Evolutionary conservation across 2,888 invertebrate genomes (phyloP).

Genomic region (Laspeyria flexula): DNA sequence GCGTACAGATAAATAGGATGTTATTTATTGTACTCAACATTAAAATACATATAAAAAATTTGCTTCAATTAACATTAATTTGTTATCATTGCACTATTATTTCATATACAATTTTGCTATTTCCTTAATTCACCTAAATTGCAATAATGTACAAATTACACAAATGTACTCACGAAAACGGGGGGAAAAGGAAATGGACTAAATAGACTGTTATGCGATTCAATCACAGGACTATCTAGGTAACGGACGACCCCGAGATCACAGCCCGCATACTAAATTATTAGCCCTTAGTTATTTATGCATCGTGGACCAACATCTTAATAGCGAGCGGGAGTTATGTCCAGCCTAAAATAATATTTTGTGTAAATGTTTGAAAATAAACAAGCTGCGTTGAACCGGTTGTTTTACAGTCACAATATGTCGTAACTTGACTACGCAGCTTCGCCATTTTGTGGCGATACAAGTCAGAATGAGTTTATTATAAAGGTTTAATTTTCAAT

Average conservation of each 20-base stretch:
- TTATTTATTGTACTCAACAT: too few relatives aligned
- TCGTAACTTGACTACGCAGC: constrained; percentile 65
- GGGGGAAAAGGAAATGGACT: constrained; percentile 61
- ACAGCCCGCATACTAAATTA: constrained; percentile 83
- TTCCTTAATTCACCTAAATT: neutral
- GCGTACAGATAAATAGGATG: too few relatives aligned
- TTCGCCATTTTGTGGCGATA: constrained; percentile 62
- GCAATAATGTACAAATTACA: constrained; percentile 30
- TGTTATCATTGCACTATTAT: too few relatives aligned
- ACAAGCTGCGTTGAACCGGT: constrained; percentile 67
- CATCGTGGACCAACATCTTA: constrained; percentile 83
- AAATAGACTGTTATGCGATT: constrained; percentile 74
- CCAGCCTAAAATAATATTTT: constrained; percentile 85
- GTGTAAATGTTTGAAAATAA: constrained; percentile 83
- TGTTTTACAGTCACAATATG: constrained; percentile 69
- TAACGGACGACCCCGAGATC: constrained; percentile 69
- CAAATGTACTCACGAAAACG: constrained; percentile 38
- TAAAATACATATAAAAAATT: too few relatives aligned
- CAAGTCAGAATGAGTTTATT: constrained; percentile 71
- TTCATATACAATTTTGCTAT: too few relatives aligned
- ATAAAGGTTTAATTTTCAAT: constrained; percentile 70
- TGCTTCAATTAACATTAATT: too few relatives aligned
- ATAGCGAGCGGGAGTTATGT: constrained; percentile 79
- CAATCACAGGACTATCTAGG: constrained; percentile 74
- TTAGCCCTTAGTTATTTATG: constrained; percentile 83